These are phyloP conservation scores for Spizaetus ornatus DNA, from an alignment of 2,113 vertebrate species.

Conservation along the genomic window DNA sequence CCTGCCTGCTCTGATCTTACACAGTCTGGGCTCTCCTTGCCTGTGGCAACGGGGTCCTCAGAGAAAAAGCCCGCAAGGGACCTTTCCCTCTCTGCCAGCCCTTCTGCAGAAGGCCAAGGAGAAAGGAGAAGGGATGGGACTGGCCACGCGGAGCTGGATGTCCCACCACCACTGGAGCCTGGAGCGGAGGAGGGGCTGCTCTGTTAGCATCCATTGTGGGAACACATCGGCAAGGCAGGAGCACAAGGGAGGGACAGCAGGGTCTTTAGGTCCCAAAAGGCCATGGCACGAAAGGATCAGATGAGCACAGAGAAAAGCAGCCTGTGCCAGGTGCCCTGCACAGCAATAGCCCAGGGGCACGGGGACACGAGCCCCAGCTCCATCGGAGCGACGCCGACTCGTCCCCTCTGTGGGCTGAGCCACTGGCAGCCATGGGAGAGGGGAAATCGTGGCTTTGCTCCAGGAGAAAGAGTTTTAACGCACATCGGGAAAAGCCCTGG, in stretches of 20 bases:
- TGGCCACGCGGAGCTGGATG: rapidly evolving
- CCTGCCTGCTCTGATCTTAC: background rate
- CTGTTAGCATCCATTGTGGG: rapidly evolving
- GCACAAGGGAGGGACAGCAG: background rate
- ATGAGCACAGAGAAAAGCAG: background rate
- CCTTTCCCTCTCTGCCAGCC: background rate
- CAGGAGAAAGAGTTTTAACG: background rate
- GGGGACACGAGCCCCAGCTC: background rate
- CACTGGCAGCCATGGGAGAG: rapidly evolving
- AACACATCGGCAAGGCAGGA: background rate
- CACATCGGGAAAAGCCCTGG: rapidly evolving
- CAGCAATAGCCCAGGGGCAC: background rate
- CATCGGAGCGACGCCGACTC: rapidly evolving
- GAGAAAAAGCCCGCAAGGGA: background rate
- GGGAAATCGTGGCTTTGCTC: background rate
- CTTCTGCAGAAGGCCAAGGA: background rate
- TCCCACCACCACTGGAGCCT: background rate
- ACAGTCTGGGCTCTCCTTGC: background rate
- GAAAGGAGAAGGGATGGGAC: background rate
- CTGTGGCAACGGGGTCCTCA: background rate
- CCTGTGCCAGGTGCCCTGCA: rapidly evolving
- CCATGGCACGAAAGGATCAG: background rate
- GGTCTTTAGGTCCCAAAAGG: background rate
- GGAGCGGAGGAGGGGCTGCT: background rate
- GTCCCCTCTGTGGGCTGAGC: background rate